phyloP scores from a whole-genome alignment of 1,140 invertebrate genomes.

The Solenopsis invicta region DNA sequence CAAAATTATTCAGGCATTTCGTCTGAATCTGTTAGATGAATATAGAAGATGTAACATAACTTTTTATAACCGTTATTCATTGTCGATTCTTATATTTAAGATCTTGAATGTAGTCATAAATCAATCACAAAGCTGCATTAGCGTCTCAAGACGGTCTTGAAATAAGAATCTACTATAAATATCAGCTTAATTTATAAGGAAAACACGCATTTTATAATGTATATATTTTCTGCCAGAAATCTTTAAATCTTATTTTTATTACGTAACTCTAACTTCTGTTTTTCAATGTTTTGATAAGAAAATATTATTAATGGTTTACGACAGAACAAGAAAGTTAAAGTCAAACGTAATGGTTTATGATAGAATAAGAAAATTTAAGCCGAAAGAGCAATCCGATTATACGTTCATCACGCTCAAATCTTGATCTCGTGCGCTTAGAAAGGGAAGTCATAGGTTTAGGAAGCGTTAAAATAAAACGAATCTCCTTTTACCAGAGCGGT shows the following conservation, averaged over 20 bases:
- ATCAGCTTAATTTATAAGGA: background rate
- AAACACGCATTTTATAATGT: background rate
- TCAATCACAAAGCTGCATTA: too few species aligned
- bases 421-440: conserved; percentile 44
- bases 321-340: background rate
- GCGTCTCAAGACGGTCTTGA: too few species aligned
- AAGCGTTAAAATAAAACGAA: conserved; percentile 81
- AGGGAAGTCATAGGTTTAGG: conserved; percentile 65
- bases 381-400: conserved; percentile 2
- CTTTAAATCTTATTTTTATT: background rate
- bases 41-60: background rate
- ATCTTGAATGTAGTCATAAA: too few species aligned
- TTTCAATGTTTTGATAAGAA: background rate
- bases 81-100: too few species aligned
- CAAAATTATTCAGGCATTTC: background rate
- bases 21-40: background rate
- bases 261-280: background rate
- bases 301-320: background rate
- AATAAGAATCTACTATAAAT: too few species aligned
- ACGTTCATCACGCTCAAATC: background rate
- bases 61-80: background rate
- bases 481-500: conserved; percentile 72
- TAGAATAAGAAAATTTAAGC: conserved; percentile 13
- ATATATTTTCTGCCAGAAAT: background rate
- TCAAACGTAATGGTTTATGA: background rate